phyloP scores from a whole-genome alignment of 2,797 vertebrate species.

The Rhabdomys pumilio region DNA sequence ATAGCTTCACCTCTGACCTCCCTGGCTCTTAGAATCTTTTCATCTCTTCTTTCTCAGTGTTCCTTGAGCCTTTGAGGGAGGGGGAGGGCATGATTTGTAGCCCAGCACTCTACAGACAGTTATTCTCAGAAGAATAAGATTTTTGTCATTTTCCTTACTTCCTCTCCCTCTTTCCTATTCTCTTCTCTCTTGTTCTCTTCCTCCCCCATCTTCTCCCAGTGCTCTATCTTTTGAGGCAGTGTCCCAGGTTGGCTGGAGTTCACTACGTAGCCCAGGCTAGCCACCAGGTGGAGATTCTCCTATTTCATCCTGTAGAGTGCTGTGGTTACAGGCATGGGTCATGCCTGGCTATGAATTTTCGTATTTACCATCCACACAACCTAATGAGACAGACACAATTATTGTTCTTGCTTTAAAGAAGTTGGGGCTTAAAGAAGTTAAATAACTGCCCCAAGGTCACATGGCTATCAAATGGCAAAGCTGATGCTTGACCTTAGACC shows the following conservation, averaged over 20 bases:
- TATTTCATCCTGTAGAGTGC: not conserved
- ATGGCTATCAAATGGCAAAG: not conserved
- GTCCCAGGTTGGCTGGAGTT: not conserved
- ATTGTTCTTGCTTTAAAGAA: not conserved
- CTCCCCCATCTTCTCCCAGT: not conserved
- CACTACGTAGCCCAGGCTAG: not conserved
- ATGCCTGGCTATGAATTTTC: not conserved
- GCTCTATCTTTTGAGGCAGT: not conserved
- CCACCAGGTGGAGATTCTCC: not conserved
- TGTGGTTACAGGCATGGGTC: not conserved
- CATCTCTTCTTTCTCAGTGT: not conserved
- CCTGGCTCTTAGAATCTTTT: not conserved
- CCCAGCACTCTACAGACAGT: not conserved
- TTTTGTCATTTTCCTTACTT: not conserved
- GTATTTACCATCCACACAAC: not conserved
- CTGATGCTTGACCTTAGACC: not conserved
- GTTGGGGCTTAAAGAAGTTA: not conserved
- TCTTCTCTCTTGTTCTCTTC: not conserved
- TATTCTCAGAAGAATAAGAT: constrained; percentile 43
- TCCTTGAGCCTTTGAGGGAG: not conserved
- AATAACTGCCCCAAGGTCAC: not conserved
- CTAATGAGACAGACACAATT: not conserved
- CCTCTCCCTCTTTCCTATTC: too few relatives aligned
- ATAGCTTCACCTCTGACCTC: not conserved
- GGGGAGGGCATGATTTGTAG: not conserved